These are phyloP conservation scores for Holacanthella duospinosa DNA, from an alignment of 2,888 invertebrate genomes.

Conservation along the genomic window DNA sequence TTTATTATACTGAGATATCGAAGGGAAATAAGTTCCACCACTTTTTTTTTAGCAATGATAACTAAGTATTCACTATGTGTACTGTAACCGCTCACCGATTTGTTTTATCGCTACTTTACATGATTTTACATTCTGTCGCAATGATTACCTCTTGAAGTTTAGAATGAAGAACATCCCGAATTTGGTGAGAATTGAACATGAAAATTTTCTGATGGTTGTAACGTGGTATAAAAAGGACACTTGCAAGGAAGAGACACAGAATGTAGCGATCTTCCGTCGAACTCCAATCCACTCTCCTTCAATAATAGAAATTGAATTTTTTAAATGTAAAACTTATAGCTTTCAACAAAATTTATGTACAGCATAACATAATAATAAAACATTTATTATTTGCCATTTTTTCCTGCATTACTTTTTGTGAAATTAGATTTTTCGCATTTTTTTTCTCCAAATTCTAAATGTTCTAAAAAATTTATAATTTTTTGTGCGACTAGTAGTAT, in stretches of 20 bases:
- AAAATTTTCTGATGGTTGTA: conserved; percentile 27
- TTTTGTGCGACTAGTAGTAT: no score
- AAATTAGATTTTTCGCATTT: no score
- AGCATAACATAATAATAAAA: background rate
- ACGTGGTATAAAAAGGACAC: conserved; percentile 29
- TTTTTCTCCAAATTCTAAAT: no score
- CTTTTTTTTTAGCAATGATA: no score
- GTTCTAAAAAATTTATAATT: no score
- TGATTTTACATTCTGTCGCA: background rate
- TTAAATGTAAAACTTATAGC: background rate
- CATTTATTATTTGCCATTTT: background rate
- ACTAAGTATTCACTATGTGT: no score
- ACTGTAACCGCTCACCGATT: no score
- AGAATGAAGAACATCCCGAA: conserved; percentile 29
- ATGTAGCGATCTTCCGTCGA: conserved; percentile 26
- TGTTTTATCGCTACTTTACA: no score
- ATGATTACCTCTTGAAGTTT: conserved; percentile 15
- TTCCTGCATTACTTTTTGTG: no score
- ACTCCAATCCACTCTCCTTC: conserved; percentile 29
- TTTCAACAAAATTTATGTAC: background rate
- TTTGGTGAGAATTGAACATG: conserved; percentile 32
- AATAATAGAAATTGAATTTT: conserved; percentile 6
- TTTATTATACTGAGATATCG: no score
- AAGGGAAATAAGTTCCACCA: no score
- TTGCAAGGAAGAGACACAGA: conserved; percentile 24